These are phyloP conservation scores for Rhorus exstirpatorius DNA, from an alignment of 2,888 invertebrate species.

Conservation along the genomic window DNA sequence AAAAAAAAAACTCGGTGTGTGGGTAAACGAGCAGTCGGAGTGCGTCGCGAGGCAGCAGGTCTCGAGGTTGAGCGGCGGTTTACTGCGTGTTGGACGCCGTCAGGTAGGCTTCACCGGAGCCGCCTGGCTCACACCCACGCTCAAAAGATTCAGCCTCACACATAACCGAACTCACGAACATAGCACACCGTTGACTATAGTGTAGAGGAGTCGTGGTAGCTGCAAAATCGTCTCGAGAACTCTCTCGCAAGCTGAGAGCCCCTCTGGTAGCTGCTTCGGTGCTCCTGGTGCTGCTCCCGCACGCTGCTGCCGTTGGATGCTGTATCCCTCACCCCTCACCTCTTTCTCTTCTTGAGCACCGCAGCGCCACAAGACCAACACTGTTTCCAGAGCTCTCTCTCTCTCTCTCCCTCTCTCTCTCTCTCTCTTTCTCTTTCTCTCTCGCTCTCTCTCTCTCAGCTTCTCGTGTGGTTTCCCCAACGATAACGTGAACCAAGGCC, in stretches of 20 bases:
- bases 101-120: constrained; percentile 84
- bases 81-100: constrained; percentile 86
- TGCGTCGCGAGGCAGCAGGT: constrained; percentile 72
- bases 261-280: constrained; percentile 82
- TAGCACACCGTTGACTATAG: constrained; percentile 41
- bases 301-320: constrained; percentile 85
- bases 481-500: constrained; percentile 65
- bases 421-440: constrained; percentile 45
- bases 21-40: constrained; percentile 48
- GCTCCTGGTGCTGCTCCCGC: constrained; percentile 81
- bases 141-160: constrained; percentile 75
- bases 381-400: constrained; percentile 43
- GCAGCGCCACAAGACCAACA: constrained; percentile 61
- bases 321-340: constrained; percentile 75
- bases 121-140: constrained; percentile 82
- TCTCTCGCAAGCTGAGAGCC: constrained; percentile 85
- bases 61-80: constrained; percentile 79
- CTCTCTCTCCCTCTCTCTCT: constrained; percentile 51
- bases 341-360: constrained; percentile 50
- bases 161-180: constrained; percentile 68
- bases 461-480: constrained; percentile 30
- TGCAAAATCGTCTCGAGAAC: constrained; percentile 82
- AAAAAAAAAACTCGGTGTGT: constrained; percentile 50
- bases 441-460: constrained; percentile 50
- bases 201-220: constrained; percentile 65